A percentile compares a stretch with the other conserved stretches of the same genome.
These are phyloP conservation scores for Dendroctonus ponderosae DNA, from an alignment of 1,140 invertebrate species.

Conservation along the genomic window DNA sequence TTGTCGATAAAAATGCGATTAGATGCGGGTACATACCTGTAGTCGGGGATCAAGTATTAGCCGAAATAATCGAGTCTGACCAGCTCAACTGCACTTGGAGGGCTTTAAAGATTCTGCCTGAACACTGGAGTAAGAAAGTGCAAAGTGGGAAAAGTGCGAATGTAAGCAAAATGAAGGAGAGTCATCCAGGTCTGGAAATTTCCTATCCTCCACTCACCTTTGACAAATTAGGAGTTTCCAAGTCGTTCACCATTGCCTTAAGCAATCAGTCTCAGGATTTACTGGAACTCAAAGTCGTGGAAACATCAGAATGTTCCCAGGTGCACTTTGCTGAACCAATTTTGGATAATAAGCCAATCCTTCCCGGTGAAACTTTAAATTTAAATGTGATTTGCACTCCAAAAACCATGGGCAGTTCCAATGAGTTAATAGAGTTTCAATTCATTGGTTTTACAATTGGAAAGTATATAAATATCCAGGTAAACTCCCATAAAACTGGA, in stretches of 20 bases:
- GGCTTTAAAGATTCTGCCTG: slow-evolving; percentile 56
- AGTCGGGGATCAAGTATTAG: slow-evolving; percentile 58
- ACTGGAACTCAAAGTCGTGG: slow-evolving; percentile 36
- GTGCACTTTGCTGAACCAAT: neutral
- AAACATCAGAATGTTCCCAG: slow-evolving; percentile 24
- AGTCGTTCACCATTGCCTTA: slow-evolving; percentile 43
- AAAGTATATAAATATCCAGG: slow-evolving; percentile 55
- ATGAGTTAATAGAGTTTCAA: slow-evolving; percentile 59
- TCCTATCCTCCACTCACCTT: slow-evolving; percentile 43
- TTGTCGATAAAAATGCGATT: slow-evolving; percentile 57
- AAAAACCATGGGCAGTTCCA: slow-evolving; percentile 58
- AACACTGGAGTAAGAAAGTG: slow-evolving; percentile 37
- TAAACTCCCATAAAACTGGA: slow-evolving; percentile 40
- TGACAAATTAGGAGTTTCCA: slow-evolving; percentile 48
- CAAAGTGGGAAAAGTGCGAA: slow-evolving; percentile 24
- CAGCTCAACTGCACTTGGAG: slow-evolving; percentile 62
- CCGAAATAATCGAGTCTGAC: slow-evolving; percentile 67
- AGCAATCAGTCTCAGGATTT: slow-evolving; percentile 35
- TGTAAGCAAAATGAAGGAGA: slow-evolving; percentile 31
- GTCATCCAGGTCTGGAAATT: slow-evolving; percentile 43
- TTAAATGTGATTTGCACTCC: slow-evolving; percentile 54
- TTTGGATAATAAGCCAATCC: slow-evolving; percentile 35
- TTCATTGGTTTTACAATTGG: slow-evolving; percentile 61
- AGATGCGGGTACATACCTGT: slow-evolving; percentile 55
- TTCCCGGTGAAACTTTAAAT: slow-evolving; percentile 42